These are phyloP conservation scores for Drosophila pseudoobscura DNA, from an alignment of 1,140 invertebrate species.

Conservation along the genomic window DNA sequence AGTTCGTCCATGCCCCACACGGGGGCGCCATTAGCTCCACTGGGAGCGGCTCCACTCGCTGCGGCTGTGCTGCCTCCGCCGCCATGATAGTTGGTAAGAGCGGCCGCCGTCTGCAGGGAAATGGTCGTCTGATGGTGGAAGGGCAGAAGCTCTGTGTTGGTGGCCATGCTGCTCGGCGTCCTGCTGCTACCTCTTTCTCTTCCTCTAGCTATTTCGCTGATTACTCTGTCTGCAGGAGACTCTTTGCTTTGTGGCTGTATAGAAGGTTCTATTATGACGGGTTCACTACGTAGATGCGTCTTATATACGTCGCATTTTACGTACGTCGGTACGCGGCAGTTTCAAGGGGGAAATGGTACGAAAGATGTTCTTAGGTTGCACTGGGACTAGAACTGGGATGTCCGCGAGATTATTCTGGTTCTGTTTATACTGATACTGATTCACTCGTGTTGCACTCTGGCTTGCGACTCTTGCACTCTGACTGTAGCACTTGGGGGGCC, in stretches of 20 bases:
- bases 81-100: slow-evolving; percentile 75
- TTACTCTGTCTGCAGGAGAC: slow-evolving; percentile 6
- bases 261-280: too few relatives aligned
- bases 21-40: slow-evolving; percentile 43
- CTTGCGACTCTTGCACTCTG: slow-evolving; percentile 1
- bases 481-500: slow-evolving; percentile 18
- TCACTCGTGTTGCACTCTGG: slow-evolving; percentile 34
- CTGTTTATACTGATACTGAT: slow-evolving; percentile 21
- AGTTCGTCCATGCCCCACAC: slow-evolving; percentile 78
- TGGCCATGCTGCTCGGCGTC: slow-evolving; percentile 64
- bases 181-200: slow-evolving; percentile 9
- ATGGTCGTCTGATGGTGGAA: slow-evolving; percentile 81
- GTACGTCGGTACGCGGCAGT: not conserved
- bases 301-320: slow-evolving; percentile 59
- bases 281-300: not conserved
- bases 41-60: slow-evolving; percentile 32
- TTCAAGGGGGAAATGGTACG: slow-evolving; percentile 11
- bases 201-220: slow-evolving; percentile 16
- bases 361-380: not conserved
- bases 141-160: slow-evolving; percentile 79
- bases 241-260: slow-evolving; percentile 8
- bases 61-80: slow-evolving; percentile 56
- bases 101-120: slow-evolving; percentile 75
- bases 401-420: slow-evolving; percentile 14
- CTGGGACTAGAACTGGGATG: slow-evolving; percentile 4